phyloP scores from a whole-genome alignment of 92 coral and sea anemone species.

The Epizoanthus fatuus region DNA sequence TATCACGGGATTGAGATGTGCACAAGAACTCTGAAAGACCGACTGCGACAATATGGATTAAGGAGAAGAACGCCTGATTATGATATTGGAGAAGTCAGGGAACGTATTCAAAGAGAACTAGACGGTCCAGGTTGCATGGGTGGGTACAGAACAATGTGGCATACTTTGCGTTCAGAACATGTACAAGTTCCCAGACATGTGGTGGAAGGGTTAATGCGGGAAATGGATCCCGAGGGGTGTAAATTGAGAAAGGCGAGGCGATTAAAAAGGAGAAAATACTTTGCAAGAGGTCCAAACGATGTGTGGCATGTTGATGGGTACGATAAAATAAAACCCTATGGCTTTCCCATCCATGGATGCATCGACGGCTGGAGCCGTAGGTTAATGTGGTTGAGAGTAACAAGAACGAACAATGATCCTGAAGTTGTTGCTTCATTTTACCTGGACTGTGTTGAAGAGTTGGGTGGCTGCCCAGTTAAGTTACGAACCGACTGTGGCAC shows the following conservation, averaged over 20 bases:
- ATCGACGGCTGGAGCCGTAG: constrained; percentile 68
- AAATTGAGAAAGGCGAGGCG: constrained; percentile 41
- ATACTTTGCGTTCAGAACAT: constrained; percentile 39
- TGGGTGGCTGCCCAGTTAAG: constrained; percentile 51
- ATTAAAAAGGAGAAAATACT: constrained; percentile 43
- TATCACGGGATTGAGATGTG: constrained; percentile 28
- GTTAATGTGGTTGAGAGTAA: constrained; percentile 51
- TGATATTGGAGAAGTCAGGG: constrained; percentile 18
- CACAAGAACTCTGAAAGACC: constrained; percentile 32
- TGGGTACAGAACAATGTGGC: constrained; percentile 54
- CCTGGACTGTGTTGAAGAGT: constrained; percentile 43
- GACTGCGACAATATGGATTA: constrained; percentile 23
- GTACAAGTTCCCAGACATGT: constrained; percentile 43
- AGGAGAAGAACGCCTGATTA: constrained; percentile 34
- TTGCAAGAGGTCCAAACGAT: constrained; percentile 44
- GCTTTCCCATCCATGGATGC: constrained; percentile 54
- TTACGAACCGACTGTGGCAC: constrained; percentile 57
- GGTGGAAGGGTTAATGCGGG: constrained; percentile 47
- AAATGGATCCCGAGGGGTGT: constrained; percentile 60
- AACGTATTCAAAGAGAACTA: constrained; percentile 50
- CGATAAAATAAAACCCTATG: constrained; percentile 56
- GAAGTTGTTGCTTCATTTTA: constrained; percentile 51
- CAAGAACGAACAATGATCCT: constrained; percentile 52
- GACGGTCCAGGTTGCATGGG: constrained; percentile 65
- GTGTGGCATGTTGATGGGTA: constrained; percentile 64